A percentile compares a stretch with the other conserved stretches of the same genome.
Conservation (phyloP, 2,888 invertebrate species). For the Choreutis nemorana region DNA sequence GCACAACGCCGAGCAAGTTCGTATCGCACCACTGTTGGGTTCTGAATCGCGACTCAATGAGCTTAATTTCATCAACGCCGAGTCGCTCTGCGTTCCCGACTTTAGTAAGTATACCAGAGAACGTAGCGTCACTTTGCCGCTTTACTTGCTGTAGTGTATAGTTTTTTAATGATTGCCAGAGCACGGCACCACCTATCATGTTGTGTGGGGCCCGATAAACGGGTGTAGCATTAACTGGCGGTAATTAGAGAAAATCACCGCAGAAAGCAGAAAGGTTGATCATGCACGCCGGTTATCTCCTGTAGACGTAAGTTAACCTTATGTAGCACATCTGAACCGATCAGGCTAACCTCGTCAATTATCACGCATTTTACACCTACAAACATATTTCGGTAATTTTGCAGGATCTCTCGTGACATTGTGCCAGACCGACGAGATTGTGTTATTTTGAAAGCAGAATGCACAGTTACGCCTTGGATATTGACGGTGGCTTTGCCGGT, state of each 20-base stretch:
- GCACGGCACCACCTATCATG: constrained; percentile 14
- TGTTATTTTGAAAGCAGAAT: constrained; percentile 12
- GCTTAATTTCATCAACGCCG: constrained; percentile 12
- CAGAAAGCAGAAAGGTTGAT: constrained; percentile 12
- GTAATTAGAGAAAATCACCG: constrained; percentile 20
- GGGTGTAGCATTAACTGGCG: constrained; percentile 23
- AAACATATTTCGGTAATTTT: constrained; percentile 11
- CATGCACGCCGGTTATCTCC: constrained; percentile 12
- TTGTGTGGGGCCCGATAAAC: constrained; percentile 17
- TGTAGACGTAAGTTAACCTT: constrained; percentile 11
- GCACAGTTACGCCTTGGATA: constrained; percentile 22
- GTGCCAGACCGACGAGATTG: constrained; percentile 11
- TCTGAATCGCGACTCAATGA: constrained; percentile 19
- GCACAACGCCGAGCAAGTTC: constrained; percentile 15
- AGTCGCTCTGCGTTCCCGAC: constrained; percentile 18
- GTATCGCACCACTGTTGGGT: constrained; percentile 14
- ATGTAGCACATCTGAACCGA: constrained; percentile 11
- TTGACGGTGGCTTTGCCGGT: constrained; percentile 25
- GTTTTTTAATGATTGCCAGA: constrained; percentile 23
- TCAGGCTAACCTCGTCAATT: constrained; percentile 17
- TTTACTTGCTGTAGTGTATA: constrained; percentile 21
- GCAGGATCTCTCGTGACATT: constrained; percentile 12
- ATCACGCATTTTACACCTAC: constrained; percentile 14
- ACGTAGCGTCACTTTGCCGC: constrained; percentile 22
- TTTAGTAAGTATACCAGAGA: constrained; percentile 22